Base-by-base conservation (phyloP, 2,113 vertebrate species). In the Silurus meridionalis region DNA sequence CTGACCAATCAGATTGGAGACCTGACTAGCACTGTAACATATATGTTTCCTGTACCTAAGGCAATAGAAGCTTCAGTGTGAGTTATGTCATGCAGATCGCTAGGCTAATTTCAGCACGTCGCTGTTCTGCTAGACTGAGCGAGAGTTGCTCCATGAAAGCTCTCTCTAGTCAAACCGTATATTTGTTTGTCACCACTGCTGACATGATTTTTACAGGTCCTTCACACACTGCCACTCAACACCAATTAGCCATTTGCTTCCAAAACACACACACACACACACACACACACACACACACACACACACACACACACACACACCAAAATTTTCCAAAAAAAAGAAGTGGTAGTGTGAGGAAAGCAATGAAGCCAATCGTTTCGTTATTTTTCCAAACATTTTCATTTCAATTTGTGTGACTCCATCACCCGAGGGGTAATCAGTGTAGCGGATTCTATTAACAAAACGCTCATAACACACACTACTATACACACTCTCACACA, bases 371-470 rank as follows among this genome's bases (percentile, higher is more conserved):
- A 75, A 78, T 92, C 91, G 91, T 85, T 67, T 75, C 87, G 87
- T 92, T 92, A 91, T 60, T 79, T 60, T 80, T 14, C 1, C 91
- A 93, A 93, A 79, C 37, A 75, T 67, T 94, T 93, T 93, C 89
- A 92, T 93, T 93, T 91, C 91, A 89, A 87, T 91, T 91, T 91
- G 10, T 79, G 25, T 91, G 91, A 92, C 89, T 87, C 90, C 83
- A 88, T 91, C 90, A 91, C 93, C 92, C 90, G 89, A 83, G 93
- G 93, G 93, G 92, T 91, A 92, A 84, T 78, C 89, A 90, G 86
- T 90, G 92, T 92, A 92, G 92, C 91, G 89, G 92, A 93, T 93
- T 94, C 92, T 92, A 94, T 94, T 94, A 94, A 94, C 92, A 93
- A 92, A 93, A 91, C 92, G 93, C 90, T 91, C 91, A 92, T 78